phyloP scores from a whole-genome alignment of 2,113 vertebrate genomes.

The Malurus elegans region DNA sequence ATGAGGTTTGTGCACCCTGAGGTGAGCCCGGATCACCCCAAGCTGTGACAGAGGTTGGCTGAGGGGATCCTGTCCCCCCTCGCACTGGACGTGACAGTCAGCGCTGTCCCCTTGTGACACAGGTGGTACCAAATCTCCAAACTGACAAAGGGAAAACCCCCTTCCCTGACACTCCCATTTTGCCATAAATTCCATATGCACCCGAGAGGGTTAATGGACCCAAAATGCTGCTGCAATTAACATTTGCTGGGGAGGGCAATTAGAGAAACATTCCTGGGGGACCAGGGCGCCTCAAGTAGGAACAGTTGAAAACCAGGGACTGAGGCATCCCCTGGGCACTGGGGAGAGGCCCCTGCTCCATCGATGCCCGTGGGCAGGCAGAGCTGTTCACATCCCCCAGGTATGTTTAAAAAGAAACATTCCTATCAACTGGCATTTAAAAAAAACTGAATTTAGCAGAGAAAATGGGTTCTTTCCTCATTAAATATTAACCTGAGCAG shows the following conservation, averaged over 20 bases:
- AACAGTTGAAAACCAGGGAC: accelerated
- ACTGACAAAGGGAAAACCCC: not conserved
- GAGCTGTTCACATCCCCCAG: accelerated
- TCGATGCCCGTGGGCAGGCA: accelerated
- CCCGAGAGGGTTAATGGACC: not conserved
- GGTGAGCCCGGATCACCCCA: accelerated
- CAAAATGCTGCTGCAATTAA: not conserved
- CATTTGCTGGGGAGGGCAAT: not conserved
- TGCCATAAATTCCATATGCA: accelerated
- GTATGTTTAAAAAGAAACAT: accelerated
- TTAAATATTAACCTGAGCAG: not conserved
- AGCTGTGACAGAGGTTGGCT: not conserved
- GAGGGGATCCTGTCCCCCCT: not conserved
- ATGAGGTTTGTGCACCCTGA: not conserved
- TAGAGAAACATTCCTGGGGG: not conserved
- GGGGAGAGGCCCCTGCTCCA: not conserved
- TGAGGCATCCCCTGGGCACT: too few relatives aligned
- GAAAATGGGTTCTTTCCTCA: not conserved
- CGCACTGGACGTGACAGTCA: not conserved
- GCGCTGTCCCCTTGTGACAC: not conserved
- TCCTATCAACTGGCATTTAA: not conserved
- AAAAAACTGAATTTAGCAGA: not conserved
- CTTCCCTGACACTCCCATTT: accelerated
- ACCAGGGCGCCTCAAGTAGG: not conserved
- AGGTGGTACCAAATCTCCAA: not conserved